Evolutionary conservation across 2,888 invertebrate genomes (phyloP), one percentile per base, ranked within the genome.

Genomic region (Itoplectis maculator): DNA sequence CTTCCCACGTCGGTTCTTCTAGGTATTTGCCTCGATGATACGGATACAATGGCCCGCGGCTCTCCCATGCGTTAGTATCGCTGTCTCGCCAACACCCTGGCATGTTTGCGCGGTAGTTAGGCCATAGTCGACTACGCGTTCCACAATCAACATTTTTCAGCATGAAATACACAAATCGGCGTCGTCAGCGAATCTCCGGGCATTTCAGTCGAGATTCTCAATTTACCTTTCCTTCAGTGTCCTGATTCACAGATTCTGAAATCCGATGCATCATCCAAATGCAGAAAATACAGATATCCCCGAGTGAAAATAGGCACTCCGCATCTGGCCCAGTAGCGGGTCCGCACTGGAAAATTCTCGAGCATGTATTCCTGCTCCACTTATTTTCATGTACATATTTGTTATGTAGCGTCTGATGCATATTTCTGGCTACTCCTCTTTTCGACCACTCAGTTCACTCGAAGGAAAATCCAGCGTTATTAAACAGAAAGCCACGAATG

Each of bases 91-190:
- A 56, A 72, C 56, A 61, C 56, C 63, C 20, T 20, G n/a, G n/a
- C 69, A 45, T 70, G 56, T 78, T 69, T 59, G 66, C 74, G 59
- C 49, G n/a, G 40, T 42, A 45, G 72, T n/a, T n/a, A n/a, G n/a
- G 61, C 63, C 74, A 78, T 51, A 65, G 74, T 79, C 78, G 66
- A 83, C 79, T 84, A 81, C 83, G 83, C 83, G 81, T 80, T 82
- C 79, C 74, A 79, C 74, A 82, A 83, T 83, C 81, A 82, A 85
- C 79, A 79, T 82, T 77, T 80, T 77, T 65, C 54, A 54, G n/a
- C 78, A 77, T 61, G 35, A 74, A 45, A 54, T 47, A 51, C 37
- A 79, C 72, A 18, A 68, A 45, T 61, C 29, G 81, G 47, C 51
- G 23, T 54, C 74, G 49, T 78, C 56, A 69, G 59, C 70, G 79